phyloP scores from a whole-genome alignment of 2,797 vertebrate species.

The Enteromius mattozi region DNA sequence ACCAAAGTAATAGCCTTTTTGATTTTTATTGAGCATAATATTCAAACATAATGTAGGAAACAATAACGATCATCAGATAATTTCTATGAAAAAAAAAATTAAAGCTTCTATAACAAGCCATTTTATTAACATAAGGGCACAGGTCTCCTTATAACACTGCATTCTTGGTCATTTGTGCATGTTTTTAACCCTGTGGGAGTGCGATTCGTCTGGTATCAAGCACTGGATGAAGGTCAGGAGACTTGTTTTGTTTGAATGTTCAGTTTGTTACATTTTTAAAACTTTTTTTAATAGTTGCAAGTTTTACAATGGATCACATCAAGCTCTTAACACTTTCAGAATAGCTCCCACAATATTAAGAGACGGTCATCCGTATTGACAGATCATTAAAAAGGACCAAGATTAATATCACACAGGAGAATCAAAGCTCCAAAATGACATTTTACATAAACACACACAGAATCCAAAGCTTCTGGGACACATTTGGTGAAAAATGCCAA shows the following conservation, averaged over 20 bases:
- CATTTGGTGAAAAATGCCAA: slow-evolving; percentile 17
- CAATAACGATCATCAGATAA: slow-evolving; percentile 26
- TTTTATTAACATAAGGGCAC: slow-evolving; percentile 23
- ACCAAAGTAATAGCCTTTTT: neutral
- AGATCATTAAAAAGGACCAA: neutral
- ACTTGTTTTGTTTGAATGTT: neutral
- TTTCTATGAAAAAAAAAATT: neutral
- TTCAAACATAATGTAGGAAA: slow-evolving; percentile 5
- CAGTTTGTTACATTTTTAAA: neutral
- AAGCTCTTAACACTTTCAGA: neutral
- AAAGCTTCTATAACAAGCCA: slow-evolving; percentile 22
- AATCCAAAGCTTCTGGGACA: slow-evolving; percentile 8
- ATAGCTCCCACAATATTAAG: neutral
- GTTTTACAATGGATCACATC: neutral
- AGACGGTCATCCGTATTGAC: neutral
- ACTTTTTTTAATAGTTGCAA: neutral
- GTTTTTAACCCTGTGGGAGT: neutral
- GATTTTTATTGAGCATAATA: slow-evolving; percentile 17
- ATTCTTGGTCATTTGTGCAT: slow-evolving; percentile 8
- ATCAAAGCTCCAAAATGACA: neutral
- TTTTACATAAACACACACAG: neutral
- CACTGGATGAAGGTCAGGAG: neutral
- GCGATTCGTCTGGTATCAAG: neutral
- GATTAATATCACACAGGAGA: neutral
- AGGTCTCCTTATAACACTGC: slow-evolving; percentile 5